Evolutionary conservation across 2,888 invertebrate species (phyloP), one percentile per base, ranked within the genome.

Genomic region (Amphipoea lucens): DNA sequence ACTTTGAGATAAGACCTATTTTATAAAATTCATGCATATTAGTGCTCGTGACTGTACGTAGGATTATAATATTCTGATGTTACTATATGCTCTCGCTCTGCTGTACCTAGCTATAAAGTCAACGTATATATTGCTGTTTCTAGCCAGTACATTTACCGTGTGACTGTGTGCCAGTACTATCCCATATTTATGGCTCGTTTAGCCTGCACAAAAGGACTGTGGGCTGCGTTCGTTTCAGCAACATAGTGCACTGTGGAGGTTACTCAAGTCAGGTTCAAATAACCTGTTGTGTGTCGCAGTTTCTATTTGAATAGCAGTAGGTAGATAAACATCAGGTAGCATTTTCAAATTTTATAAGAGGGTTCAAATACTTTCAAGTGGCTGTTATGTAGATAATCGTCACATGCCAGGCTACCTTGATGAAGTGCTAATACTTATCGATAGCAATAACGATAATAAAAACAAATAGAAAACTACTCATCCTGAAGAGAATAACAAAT

Each of bases 401-500:
- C n/a, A 14, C 4, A 79, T 42, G 6, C 42, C 5, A 70, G 23
- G 23, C 11, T 17, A 62, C 9, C 36, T 51, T 63, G 3, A 40
- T 60, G 67, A 67, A 86, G 67, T 75, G 63, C 40, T 45, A 6
- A 57, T 63, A 68, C 57, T 72, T 71, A 54, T 29, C 14, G 63
- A 51, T 65, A 51, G 11, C 68, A 57, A 66, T 54, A 73, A 42
- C 29, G 48, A 76, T 48, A 73, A 72, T 42, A 29, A 20, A 73
- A 72, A 51, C 70, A 82, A 75, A 83, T 65, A 74, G 51, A 81
- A 74, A 70, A 81, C 69, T 65, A 60, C 69, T 74, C 74, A 65
- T 73, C 1, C 51, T 85, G 81, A 63, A 69, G 81, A 85, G 85
- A 82, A 82, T 85, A 73, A 65, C 63, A 81, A 82, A 74, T 69